Evolutionary conservation across 2,797 vertebrate species (phyloP), one percentile per base, ranked within the genome.

Genomic region (Psittacula derbiana): DNA sequence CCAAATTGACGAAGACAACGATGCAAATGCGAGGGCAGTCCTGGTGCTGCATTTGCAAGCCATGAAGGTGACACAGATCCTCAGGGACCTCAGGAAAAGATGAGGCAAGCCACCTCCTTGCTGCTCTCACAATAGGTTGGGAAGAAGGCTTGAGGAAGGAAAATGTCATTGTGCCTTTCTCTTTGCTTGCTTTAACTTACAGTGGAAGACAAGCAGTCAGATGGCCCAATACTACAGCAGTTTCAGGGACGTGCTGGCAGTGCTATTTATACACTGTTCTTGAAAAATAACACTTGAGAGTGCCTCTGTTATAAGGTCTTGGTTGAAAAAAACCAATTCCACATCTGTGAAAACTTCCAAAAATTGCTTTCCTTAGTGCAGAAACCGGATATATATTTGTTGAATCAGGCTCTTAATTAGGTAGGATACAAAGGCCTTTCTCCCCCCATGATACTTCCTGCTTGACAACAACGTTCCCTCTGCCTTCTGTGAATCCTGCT

Each of bases 301-400:
- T 50, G 57, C 72, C 46, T 88, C 57, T 67, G 30, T 40, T 80
- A 9, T 6, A 69, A 87, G 46, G 57, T n/a, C 65, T 50, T 65
- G 20, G 16, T 14, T 76, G 80, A 61, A 78, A 93, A 84, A 84
- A 55, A 38, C 0, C 11, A 80, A 86, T 92, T 88, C 52, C 0
- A 0, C 83, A 78, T 94, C 88, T 55, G 69, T 75, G 70, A 91
- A 90, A 95, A 64, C 44, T 84, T 95, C 88, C 89, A 76, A 96
- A 95, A 93, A 95, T 94, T 66, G 84, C 87, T 89, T 94, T 93
- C 90, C 88, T 92, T 86, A 7, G 47, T 38, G 74, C 11, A 47
- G 92, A 80, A 94, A 73, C 94, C 93, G 58, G 96, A 97, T 96
- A 65, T 81, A 28, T 92, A 96, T 90, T 92, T 96, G 91, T 95